Evolutionary conservation across 2,113 vertebrate genomes (phyloP), one percentile per base, ranked within the genome.

Genomic region (Alosa alosa): DNA sequence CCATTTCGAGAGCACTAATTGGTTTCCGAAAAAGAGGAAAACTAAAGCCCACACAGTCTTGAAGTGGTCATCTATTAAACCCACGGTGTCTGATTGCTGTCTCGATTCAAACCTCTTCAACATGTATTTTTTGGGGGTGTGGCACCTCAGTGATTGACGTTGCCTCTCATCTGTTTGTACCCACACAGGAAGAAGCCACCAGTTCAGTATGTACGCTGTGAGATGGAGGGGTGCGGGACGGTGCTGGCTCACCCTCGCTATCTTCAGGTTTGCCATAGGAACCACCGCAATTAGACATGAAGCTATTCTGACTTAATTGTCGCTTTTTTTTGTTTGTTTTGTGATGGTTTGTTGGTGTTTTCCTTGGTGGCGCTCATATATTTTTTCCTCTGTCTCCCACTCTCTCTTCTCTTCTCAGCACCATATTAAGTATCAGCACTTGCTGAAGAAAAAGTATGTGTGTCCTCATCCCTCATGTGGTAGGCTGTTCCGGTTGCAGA

Each of bases 391-490:
- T 81, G 15, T 4, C 0, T 36, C 72, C 22, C 6, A 41, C 85
- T 88, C 84, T 60, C 82, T n/a, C 88, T 84, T 86, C 36, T 47
- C 89, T 44, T 92, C 85, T 25, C 90, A 99, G 98, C 98, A 99
- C 91, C 98, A 99, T 90, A 99, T 99, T 90, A 99, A 99, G 91
- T 99, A 99, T 89, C 98, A 99, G 93, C 98, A 99, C 94, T 93
- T 99, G 92, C 95, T 99, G 91, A 99, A 99, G 95, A 99, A 99
- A 92, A 99, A 99, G 87, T 99, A 99, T 0, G 98, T 99, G 7
- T 99, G 98, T 91, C 98, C 98, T 84, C 98, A 99, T 86, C 98
- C 98, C 22, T 97, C 97, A 41, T 99, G 98, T 10, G 98, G 98
- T 85, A 95, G 98, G 55, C 97, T 99, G n/a, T 99, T 99, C 93